Conservation (phyloP, 2,888 invertebrate species). For the Noctua fimbriata region DNA sequence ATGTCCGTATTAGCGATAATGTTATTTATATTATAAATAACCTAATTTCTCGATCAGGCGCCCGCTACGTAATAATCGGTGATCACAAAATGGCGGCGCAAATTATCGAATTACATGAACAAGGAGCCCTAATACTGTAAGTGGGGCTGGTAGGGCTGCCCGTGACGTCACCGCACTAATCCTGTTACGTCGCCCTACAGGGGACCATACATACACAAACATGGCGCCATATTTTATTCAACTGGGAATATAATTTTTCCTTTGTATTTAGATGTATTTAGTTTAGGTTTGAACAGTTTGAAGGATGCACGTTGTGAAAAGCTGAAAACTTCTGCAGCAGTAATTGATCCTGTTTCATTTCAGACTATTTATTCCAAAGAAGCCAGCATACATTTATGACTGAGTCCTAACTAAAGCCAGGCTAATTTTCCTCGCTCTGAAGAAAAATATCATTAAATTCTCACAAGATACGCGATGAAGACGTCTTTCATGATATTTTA, state of each 20-base stretch:
- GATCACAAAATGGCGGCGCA: conserved; percentile 76
- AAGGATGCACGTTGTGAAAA: not conserved
- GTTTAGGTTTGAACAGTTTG: not conserved
- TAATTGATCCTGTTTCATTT: not conserved
- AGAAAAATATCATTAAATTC: not conserved
- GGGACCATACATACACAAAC: conserved; percentile 21
- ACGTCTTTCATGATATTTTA: not conserved
- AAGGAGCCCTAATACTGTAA: conserved; percentile 82
- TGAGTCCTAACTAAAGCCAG: not conserved
- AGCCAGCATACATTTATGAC: not conserved
- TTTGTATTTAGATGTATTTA: not conserved
- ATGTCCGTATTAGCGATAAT: conserved; percentile 9
- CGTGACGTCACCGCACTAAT: conserved; percentile 1
- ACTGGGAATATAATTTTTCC: not conserved
- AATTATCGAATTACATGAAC: conserved; percentile 81
- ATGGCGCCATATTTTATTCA: conserved; percentile 13
- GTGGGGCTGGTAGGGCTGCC: conserved; percentile 73
- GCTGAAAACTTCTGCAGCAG: no score
- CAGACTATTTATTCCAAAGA: not conserved
- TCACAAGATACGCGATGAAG: not conserved
- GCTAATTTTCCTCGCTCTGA: not conserved
- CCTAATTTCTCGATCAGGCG: conserved; percentile 15
- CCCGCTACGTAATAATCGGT: conserved; percentile 49
- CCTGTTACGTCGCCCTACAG: conserved; percentile 16
- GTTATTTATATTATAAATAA: conserved; percentile 39